Percentiles rank a stretch among this genome's conserved stretches.
Evolutionary conservation across 2,888 invertebrate species (phyloP).

Genomic region (Griposia aprilina): DNA sequence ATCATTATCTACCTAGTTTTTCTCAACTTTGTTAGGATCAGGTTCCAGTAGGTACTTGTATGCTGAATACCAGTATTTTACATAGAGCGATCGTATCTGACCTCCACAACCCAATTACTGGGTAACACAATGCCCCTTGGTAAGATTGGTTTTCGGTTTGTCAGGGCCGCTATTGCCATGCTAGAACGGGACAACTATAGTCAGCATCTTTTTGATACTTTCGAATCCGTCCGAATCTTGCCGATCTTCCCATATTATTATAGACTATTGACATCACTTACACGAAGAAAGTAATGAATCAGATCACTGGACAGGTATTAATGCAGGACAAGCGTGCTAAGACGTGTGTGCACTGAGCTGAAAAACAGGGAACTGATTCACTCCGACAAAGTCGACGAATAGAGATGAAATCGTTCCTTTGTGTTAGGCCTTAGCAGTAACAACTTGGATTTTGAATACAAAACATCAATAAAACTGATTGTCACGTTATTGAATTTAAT

Average conservation of each 20-base stretch:
- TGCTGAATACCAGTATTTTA: too few species aligned
- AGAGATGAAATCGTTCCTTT: conserved; percentile 25
- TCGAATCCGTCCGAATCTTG: neutral
- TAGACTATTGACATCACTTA: conserved; percentile 12
- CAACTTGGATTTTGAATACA: conserved; percentile 47
- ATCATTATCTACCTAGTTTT: too few species aligned
- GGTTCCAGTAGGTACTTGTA: too few species aligned
- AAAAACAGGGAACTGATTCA: conserved; percentile 8
- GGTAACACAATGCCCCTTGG: neutral
- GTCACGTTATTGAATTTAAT: conserved; percentile 59
- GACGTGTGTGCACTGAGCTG: conserved; percentile 17
- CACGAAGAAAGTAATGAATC: conserved; percentile 26
- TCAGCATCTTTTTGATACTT: neutral
- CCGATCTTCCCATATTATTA: neutral
- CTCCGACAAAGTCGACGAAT: neutral
- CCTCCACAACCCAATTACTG: too few species aligned
- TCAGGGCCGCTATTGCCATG: neutral
- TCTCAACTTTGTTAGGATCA: too few species aligned
- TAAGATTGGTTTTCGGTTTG: neutral
- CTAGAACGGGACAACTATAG: neutral
- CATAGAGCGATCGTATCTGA: too few species aligned
- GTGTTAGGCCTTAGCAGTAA: neutral
- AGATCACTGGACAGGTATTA: conserved; percentile 51
- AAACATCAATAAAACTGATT: conserved; percentile 66
- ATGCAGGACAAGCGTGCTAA: conserved; percentile 27